These are phyloP conservation scores for Habropoda laboriosa DNA, from an alignment of 1,140 invertebrate species.

Conservation along the genomic window DNA sequence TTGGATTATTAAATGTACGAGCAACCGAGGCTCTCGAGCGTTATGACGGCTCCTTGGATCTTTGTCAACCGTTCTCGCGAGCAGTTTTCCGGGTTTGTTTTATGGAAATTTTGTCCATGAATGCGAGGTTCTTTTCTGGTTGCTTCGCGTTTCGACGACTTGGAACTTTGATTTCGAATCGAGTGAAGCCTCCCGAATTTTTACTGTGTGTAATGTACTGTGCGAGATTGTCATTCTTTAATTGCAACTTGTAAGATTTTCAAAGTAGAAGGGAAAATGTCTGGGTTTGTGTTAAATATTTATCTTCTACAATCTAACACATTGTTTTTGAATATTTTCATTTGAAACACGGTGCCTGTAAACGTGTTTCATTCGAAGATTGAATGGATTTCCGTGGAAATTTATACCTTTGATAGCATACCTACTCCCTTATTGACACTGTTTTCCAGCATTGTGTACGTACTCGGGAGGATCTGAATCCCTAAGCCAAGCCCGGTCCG, in stretches of 20 bases:
- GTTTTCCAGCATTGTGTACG: not conserved
- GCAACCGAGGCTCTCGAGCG: too few species aligned
- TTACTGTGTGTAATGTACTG: too few species aligned
- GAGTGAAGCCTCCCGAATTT: not conserved
- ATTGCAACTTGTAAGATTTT: too few species aligned
- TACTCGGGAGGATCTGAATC: too few species aligned
- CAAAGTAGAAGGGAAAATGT: too few species aligned
- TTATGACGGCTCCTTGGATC: constrained; percentile 20
- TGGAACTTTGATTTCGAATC: not conserved
- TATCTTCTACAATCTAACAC: too few species aligned
- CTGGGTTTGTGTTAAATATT: too few species aligned
- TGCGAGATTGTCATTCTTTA: too few species aligned
- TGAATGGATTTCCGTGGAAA: not conserved
- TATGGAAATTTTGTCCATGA: not conserved
- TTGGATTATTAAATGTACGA: constrained; percentile 43
- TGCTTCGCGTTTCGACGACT: too few species aligned
- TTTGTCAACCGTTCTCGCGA: constrained; percentile 7
- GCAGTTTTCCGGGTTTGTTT: not conserved
- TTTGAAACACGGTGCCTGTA: too few species aligned
- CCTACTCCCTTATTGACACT: not conserved
- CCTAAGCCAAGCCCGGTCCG: not conserved
- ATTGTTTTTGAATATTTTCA: too few species aligned
- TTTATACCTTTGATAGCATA: not conserved
- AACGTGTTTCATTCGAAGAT: not conserved
- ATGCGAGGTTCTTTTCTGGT: too few species aligned